Percentiles rank a stretch among this genome's conserved stretches.
These are phyloP conservation scores for Casuarius casuarius DNA, from an alignment of 2,113 vertebrate genomes.

Conservation along the genomic window DNA sequence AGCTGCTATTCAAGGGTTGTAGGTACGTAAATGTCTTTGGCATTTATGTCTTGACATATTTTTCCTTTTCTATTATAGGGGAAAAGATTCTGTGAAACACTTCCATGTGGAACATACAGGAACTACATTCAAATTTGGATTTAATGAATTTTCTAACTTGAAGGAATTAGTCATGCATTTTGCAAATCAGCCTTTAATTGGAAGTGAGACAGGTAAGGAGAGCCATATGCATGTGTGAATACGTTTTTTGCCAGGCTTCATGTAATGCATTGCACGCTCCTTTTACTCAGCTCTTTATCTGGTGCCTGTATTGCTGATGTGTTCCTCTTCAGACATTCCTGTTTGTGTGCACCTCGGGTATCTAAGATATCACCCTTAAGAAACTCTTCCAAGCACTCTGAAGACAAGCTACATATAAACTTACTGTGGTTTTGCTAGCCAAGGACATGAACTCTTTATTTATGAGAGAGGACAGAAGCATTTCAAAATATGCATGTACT, in stretches of 20 bases:
- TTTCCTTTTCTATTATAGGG: constrained; percentile 75
- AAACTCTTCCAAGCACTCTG: not conserved
- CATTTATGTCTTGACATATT: not conserved
- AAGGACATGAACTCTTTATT: not conserved
- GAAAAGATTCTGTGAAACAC: constrained; percentile 96
- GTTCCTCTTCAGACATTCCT: not conserved
- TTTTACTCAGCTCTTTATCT: not conserved
- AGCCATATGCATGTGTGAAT: not conserved
- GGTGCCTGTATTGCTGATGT: not conserved
- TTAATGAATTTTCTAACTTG: constrained; percentile 88
- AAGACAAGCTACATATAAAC: not conserved
- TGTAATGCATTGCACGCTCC: not conserved
- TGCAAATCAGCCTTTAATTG: constrained; percentile 95
- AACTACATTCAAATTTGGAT: constrained; percentile 87
- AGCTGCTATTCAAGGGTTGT: not conserved
- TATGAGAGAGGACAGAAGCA: not conserved
- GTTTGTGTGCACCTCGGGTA: not conserved
- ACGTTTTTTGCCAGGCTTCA: not conserved
- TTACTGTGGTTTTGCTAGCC: not conserved
- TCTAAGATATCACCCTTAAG: not conserved
- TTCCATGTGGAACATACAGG: constrained; percentile 87
- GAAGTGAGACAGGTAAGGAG: constrained; percentile 91
- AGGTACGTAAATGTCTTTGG: not conserved
- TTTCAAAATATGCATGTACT: not conserved
- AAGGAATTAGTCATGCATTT: constrained; percentile 92